A percentile compares a stretch with the other conserved stretches of the same genome.
Conservation (phyloP, 2,113 vertebrate genomes). For the Hippocampus mohnikei region DNA sequence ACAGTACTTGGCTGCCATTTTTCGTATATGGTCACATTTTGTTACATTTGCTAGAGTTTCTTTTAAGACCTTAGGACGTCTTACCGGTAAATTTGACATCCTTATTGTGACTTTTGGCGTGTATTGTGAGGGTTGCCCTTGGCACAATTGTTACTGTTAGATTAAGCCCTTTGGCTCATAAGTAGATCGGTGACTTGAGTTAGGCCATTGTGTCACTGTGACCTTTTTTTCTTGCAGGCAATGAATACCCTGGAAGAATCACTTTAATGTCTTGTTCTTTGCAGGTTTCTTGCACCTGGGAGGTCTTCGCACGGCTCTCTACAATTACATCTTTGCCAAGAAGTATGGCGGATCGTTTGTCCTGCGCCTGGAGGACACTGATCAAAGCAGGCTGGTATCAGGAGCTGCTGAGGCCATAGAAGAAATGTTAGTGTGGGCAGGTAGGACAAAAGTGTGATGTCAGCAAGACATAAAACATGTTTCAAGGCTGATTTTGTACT, state of each 20-base stretch:
- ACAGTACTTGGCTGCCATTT: too few relatives aligned
- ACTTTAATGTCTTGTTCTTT: background rate
- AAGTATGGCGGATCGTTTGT: constrained; percentile 83
- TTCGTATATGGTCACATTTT: too few relatives aligned
- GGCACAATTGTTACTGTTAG: too few relatives aligned
- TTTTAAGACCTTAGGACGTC: too few relatives aligned
- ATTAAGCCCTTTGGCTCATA: too few relatives aligned
- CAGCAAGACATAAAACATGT: background rate
- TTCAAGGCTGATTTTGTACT: background rate
- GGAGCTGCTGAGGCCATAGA: constrained; percentile 86
- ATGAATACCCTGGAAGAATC: background rate
- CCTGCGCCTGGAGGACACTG: constrained; percentile 90
- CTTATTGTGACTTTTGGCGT: too few relatives aligned
- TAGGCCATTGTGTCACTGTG: background rate
- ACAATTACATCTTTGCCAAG: constrained; percentile 92
- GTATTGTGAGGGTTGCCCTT: too few relatives aligned
- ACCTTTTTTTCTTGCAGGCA: background rate
- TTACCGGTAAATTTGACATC: too few relatives aligned
- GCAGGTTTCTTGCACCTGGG: constrained; percentile 91
- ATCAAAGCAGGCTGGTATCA: constrained; percentile 80
- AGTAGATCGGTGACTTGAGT: too few relatives aligned
- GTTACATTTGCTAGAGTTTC: too few relatives aligned
- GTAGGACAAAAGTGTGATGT: constrained; percentile 58
- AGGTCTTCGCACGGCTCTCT: constrained; percentile 89
- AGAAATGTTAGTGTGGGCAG: constrained; percentile 89